phyloP scores from a whole-genome alignment of 2,888 invertebrate species.

The Liodrosophila aerea region DNA sequence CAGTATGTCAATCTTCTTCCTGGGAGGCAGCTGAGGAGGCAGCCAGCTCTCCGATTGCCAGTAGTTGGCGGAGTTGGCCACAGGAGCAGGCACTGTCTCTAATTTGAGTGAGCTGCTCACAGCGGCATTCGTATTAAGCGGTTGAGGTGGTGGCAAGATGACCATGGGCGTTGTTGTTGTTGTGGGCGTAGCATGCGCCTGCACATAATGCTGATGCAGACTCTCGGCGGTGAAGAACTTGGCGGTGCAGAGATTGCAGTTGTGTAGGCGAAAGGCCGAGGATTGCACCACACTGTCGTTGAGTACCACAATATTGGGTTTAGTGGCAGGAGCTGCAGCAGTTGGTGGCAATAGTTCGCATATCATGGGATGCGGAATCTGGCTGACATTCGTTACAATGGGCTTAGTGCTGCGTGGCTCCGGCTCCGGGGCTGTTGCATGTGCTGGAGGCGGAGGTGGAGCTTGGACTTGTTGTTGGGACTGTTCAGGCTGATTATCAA shows the following conservation, averaged over 20 bases:
- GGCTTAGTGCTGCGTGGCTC: constrained; percentile 70
- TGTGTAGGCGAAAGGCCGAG: constrained; percentile 77
- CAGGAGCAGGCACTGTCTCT: constrained; percentile 21
- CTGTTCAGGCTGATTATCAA: constrained; percentile 17
- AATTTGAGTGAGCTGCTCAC: constrained; percentile 41
- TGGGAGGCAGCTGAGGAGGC: constrained; percentile 38
- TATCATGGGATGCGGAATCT: too few relatives aligned
- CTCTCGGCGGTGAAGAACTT: constrained; percentile 80
- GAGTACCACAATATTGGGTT: constrained; percentile 81
- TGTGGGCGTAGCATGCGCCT: constrained; percentile 38
- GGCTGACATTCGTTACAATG: too few relatives aligned
- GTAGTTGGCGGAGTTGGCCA: constrained; percentile 26
- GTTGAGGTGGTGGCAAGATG: background rate
- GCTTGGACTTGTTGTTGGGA: background rate
- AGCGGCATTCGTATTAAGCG: too few relatives aligned
- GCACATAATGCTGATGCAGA: constrained; percentile 70
- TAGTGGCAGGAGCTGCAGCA: constrained; percentile 32
- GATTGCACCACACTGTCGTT: constrained; percentile 82
- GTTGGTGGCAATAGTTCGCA: too few relatives aligned
- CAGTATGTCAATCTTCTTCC: constrained; percentile 64
- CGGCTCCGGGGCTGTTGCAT: constrained; percentile 22
- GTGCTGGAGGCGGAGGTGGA: background rate
- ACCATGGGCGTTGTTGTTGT: constrained; percentile 18
- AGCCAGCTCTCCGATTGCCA: constrained; percentile 64
- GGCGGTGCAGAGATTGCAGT: constrained; percentile 76